A percentile compares a stretch with the other conserved stretches of the same genome.
Conservation (phyloP, 2,113 vertebrate species). For the Isurus oxyrinchus region DNA sequence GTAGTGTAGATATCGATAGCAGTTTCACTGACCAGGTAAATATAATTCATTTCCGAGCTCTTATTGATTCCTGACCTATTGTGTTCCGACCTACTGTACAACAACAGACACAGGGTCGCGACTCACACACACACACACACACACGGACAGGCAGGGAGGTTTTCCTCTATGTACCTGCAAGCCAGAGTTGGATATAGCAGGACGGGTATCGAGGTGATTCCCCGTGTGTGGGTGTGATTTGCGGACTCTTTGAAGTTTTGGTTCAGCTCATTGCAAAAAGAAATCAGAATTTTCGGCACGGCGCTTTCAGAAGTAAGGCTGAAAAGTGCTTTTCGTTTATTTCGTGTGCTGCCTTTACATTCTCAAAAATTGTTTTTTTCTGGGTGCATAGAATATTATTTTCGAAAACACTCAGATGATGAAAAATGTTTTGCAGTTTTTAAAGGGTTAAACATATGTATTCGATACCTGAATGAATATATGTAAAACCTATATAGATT, state of each 20-base stretch:
- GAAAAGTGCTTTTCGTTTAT: too few species aligned
- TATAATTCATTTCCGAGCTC: neutral
- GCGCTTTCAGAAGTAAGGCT: neutral
- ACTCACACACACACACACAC: neutral
- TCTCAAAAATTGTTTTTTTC: neutral
- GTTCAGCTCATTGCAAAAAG: neutral
- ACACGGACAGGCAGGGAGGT: neutral
- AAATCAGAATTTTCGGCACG: neutral
- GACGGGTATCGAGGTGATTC: neutral
- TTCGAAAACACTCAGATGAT: neutral
- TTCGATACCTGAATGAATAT: neutral
- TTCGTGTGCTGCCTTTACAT: neutral
- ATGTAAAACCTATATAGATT: neutral
- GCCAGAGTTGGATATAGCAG: neutral
- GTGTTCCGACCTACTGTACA: neutral
- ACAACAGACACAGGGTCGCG: neutral
- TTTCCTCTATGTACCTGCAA: neutral
- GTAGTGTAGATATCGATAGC: conserved; percentile 13
- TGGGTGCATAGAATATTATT: neutral
- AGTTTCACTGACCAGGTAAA: neutral
- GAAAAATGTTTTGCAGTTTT: neutral
- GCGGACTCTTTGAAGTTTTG: neutral
- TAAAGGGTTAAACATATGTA: neutral
- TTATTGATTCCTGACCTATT: neutral
- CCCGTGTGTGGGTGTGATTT: neutral